phyloP scores from a whole-genome alignment of 2,797 vertebrate genomes.

The Phalloptychus januarius region DNA sequence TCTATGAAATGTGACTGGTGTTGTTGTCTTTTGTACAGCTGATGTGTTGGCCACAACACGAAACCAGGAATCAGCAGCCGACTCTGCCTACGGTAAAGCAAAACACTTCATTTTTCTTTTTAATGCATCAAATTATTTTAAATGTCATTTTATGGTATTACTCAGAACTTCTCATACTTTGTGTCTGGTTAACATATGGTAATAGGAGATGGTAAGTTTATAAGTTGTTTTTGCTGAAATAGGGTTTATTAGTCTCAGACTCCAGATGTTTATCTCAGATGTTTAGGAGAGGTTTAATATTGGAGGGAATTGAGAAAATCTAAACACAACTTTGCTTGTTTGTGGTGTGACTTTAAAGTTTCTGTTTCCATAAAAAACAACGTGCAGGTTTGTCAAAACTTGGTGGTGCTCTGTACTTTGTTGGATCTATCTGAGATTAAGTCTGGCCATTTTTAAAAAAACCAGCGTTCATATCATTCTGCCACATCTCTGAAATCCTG shows the following conservation, averaged over 20 bases:
- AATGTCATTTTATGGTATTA: background rate
- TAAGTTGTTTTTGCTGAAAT: background rate
- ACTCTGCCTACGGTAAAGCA: slow-evolving; percentile 83
- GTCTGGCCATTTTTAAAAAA: background rate
- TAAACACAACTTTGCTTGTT: background rate
- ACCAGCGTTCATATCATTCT: background rate
- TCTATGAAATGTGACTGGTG: background rate
- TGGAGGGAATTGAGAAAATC: background rate
- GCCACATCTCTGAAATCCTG: background rate
- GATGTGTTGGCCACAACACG: slow-evolving; percentile 73
- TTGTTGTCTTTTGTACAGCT: slow-evolving; percentile 30
- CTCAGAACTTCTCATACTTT: background rate
- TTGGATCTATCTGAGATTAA: background rate
- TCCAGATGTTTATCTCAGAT: background rate
- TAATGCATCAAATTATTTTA: background rate
- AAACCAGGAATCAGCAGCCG: slow-evolving; percentile 76
- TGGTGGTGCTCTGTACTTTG: background rate
- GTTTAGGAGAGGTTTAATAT: background rate
- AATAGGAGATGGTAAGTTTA: background rate
- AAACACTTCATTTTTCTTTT: background rate
- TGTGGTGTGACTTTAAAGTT: background rate
- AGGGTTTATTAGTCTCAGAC: background rate
- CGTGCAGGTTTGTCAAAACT: background rate
- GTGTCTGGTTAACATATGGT: background rate
- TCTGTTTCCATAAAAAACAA: background rate